Evolutionary conservation across 2,797 vertebrate genomes (phyloP).

Genomic region (Anisognathus igniventris): DNA sequence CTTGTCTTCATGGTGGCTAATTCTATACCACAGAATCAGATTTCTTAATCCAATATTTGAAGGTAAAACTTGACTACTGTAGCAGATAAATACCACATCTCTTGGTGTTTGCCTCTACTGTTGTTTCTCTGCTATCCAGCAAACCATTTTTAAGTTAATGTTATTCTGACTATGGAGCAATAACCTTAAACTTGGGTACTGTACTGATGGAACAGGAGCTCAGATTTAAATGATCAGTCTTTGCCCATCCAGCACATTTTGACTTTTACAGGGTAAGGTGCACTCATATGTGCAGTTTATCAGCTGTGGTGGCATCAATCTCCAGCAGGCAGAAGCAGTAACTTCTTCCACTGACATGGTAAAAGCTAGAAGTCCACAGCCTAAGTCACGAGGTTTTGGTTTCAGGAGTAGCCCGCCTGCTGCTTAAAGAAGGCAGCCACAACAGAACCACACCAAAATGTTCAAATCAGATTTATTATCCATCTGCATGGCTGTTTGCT

Average conservation of each 20-base stretch:
- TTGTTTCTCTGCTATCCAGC: background rate
- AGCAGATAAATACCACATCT: background rate
- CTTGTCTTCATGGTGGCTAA: rapidly evolving
- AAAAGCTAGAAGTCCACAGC: background rate
- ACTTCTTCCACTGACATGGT: background rate
- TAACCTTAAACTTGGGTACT: background rate
- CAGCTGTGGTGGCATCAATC: background rate
- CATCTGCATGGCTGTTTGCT: background rate
- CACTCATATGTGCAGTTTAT: background rate
- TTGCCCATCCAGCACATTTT: background rate
- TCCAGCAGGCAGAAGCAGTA: background rate
- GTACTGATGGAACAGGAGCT: background rate
- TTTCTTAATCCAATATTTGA: background rate
- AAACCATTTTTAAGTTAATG: background rate
- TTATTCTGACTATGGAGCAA: background rate
- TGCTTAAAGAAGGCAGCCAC: background rate
- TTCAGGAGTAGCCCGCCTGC: background rate
- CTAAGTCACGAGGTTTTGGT: background rate
- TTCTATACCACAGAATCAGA: background rate
- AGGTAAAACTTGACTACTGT: background rate
- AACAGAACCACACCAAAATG: background rate
- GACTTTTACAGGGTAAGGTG: background rate
- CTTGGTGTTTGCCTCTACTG: background rate
- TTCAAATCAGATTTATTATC: background rate
- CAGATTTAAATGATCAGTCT: background rate